These are phyloP conservation scores for Eupithecia abbreviata DNA, from an alignment of 2,888 invertebrate genomes.

Conservation along the genomic window DNA sequence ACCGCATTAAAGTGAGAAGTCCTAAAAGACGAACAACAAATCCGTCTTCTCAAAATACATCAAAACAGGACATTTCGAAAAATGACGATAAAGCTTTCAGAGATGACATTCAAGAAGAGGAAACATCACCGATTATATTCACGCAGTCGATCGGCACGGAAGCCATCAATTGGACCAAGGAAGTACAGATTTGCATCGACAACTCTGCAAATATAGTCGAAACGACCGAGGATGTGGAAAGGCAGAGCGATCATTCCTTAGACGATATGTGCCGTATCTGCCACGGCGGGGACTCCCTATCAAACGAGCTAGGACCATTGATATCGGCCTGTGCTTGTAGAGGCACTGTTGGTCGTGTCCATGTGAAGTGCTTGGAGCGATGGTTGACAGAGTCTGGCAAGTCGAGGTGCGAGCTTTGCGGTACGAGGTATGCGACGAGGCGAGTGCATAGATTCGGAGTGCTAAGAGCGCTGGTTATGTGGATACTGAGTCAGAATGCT, in stretches of 20 bases:
- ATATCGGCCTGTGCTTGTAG: slow-evolving; percentile 78
- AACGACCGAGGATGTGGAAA: slow-evolving; percentile 52
- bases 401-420: slow-evolving; percentile 89
- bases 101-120: neutral
- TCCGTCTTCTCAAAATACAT: slow-evolving; percentile 41
- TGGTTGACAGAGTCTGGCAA: slow-evolving; percentile 90
- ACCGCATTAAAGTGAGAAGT: slow-evolving; percentile 72
- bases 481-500: slow-evolving; percentile 83
- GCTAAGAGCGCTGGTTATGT: slow-evolving; percentile 82
- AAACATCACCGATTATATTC: neutral
- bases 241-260: slow-evolving; percentile 63
- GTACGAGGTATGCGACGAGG: slow-evolving; percentile 85
- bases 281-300: slow-evolving; percentile 69
- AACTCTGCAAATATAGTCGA: slow-evolving; percentile 42
- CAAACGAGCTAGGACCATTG: slow-evolving; percentile 65
- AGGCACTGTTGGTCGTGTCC: slow-evolving; percentile 89
- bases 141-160: slow-evolving; percentile 49
- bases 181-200: slow-evolving; percentile 48
- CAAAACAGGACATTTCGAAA: slow-evolving; percentile 33
- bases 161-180: slow-evolving; percentile 58
- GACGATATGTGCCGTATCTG: slow-evolving; percentile 79
- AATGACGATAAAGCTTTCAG: slow-evolving; percentile 35
- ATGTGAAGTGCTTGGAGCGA: slow-evolving; percentile 88
- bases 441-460: slow-evolving; percentile 85
- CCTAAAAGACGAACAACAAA: slow-evolving; percentile 60